Percentiles rank a stretch among this genome's conserved stretches.
Evolutionary conservation across 2,113 vertebrate species (phyloP).

Genomic region (Cyanocitta stelleri): DNA sequence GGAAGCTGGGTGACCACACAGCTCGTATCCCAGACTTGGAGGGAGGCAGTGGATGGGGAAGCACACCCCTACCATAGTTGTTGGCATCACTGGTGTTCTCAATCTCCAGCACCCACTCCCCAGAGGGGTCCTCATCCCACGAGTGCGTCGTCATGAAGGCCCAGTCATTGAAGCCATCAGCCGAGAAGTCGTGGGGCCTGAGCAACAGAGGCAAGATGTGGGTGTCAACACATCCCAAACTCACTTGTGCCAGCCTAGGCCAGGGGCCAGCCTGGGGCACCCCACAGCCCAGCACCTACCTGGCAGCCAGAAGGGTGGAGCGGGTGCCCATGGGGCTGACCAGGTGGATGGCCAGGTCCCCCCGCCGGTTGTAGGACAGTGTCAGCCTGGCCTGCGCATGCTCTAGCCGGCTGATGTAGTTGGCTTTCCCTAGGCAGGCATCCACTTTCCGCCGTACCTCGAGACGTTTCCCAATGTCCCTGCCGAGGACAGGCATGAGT

Average conservation of each 20-base stretch:
- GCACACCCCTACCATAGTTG: slow-evolving; percentile 82
- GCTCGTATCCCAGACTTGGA: accelerated
- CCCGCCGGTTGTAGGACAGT: slow-evolving; percentile 92
- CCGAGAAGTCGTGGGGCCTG: slow-evolving; percentile 93
- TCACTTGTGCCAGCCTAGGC: background rate
- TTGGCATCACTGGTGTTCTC: slow-evolving; percentile 89
- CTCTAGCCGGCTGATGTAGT: slow-evolving; percentile 84
- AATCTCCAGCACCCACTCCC: slow-evolving; percentile 90
- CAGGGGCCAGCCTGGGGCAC: background rate
- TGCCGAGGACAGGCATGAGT: slow-evolving; percentile 23
- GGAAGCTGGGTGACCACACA: accelerated
- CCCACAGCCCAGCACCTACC: slow-evolving; percentile 61
- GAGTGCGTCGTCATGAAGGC: slow-evolving; percentile 98
- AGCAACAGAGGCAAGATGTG: background rate
- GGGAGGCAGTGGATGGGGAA: background rate
- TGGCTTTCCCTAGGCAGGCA: slow-evolving; percentile 80
- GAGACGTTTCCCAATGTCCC: slow-evolving; percentile 89
- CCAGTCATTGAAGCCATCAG: slow-evolving; percentile 96
- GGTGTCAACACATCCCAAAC: accelerated
- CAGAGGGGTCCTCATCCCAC: slow-evolving; percentile 90
- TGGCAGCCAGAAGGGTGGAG: slow-evolving; percentile 89
- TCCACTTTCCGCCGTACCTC: slow-evolving; percentile 83
- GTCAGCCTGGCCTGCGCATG: slow-evolving; percentile 90
- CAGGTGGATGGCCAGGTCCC: slow-evolving; percentile 91
- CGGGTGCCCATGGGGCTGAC: slow-evolving; percentile 92